phyloP scores from a whole-genome alignment of 2,797 vertebrate species.

The Polyboroides typus region DNA sequence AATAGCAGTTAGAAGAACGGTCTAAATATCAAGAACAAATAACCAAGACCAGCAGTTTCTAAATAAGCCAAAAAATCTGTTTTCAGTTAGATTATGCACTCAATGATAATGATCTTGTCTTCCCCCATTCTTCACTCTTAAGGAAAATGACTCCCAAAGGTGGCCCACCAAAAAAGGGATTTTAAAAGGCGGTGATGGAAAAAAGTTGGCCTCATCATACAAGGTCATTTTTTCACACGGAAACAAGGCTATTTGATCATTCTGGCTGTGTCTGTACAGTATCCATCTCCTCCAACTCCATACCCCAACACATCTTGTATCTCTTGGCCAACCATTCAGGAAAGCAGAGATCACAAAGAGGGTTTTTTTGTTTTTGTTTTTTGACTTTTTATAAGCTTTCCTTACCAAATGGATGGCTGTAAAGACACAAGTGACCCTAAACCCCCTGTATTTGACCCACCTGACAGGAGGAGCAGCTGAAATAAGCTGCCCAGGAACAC shows the following conservation, averaged over 20 bases:
- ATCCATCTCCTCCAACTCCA: not conserved
- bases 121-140: not conserved
- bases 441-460: not conserved
- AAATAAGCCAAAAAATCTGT: not conserved
- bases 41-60: not conserved
- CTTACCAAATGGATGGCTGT: not conserved
- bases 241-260: not conserved
- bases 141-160: not conserved
- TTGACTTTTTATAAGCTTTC: not conserved
- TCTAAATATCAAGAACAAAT: not conserved
- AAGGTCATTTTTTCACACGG: not conserved
- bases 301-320: not conserved
- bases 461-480: not conserved
- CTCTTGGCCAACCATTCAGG: not conserved
- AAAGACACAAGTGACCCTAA: rapidly evolving
- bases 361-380: not conserved
- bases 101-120: not conserved
- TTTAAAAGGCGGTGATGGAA: not conserved
- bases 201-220: not conserved
- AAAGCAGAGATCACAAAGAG: not conserved
- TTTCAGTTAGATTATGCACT: not conserved
- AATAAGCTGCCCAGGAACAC: not conserved
- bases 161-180: not conserved
- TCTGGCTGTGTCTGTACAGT: not conserved
- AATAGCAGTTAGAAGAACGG: not conserved